Percentiles rank a stretch among this genome's conserved stretches.
Conservation (phyloP, 2,113 vertebrate genomes). For the Sphaerodactylus townsendi region DNA sequence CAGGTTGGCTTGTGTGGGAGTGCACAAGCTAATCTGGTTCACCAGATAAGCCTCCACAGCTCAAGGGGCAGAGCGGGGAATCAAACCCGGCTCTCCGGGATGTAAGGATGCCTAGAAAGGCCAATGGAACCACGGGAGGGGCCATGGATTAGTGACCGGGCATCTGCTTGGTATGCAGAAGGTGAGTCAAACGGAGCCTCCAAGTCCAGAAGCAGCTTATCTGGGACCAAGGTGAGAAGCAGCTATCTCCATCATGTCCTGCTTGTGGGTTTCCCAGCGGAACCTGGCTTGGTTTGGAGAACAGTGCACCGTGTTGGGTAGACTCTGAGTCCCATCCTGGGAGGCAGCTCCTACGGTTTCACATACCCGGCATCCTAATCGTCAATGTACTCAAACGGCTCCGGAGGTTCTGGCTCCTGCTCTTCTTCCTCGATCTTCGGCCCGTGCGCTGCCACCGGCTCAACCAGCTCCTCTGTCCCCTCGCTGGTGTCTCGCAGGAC, state of each 20-base stretch:
- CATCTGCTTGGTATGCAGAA: no score
- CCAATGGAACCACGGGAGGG: no score
- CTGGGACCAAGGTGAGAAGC: neutral
- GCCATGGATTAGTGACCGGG: no score
- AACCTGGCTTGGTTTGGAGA: neutral
- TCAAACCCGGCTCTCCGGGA: no score
- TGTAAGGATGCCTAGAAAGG: no score
- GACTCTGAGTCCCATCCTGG: neutral
- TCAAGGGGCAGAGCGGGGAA: no score
- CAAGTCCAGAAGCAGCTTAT: neutral
- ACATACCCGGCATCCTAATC: constrained; percentile 79
- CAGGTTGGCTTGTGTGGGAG: constrained; percentile 5
- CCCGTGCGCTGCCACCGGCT: constrained; percentile 94
- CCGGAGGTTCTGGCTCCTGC: constrained; percentile 95
- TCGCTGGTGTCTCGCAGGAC: constrained; percentile 97
- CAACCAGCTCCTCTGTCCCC: constrained; percentile 95
- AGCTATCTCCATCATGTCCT: no score
- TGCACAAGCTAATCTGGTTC: no score
- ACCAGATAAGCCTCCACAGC: no score
- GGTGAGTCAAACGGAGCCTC: neutral
- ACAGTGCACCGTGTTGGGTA: neutral
- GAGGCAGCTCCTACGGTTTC: no score
- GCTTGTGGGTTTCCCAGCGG: neutral
- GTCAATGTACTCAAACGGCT: constrained; percentile 97
- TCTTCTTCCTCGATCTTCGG: constrained; percentile 98